Evolutionary conservation across 1,140 invertebrate species (phyloP), one percentile per base, ranked within the genome.

Genomic region (Drosophila yakuba): DNA sequence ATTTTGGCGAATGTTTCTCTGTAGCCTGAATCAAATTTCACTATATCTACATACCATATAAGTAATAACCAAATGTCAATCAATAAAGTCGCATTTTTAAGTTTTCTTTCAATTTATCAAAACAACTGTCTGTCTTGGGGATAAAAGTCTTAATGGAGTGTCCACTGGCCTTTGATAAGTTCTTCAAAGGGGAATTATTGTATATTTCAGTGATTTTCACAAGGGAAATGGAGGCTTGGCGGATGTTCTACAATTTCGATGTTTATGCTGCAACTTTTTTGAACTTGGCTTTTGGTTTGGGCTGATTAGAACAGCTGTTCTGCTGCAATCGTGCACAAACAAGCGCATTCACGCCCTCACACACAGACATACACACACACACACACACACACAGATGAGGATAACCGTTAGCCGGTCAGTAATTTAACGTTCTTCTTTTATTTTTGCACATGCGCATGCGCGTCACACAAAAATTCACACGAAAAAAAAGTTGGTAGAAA

Each of bases 271-370:
- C 71, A 80, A 57, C 45, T 63, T 56, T 57, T 59, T 39, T 75
- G 50, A 69, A 61, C 57, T 62, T 76, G 73, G 43, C 50, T 52
- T 57, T 57, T 45, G 44, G 28, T 51, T 59, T 35, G 25, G 51
- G 51, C 51, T 14, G 63, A 47, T 41, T 44, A 32, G 68, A 81
- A 77, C 78, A 81, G 78, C 78, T 80, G 78, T 80, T 80, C 35
- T 56, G 54, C 20, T 75, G 74, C 39, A 58, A 28, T 39, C 35
- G 36, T 23, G 36, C 28, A 59, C 61, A 63, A 48, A 56, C 44
- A 56, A 6, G 50, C 55, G 45, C n/a, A 58, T 4, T 20, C n/a
- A 10, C 6, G 41, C 43, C 38, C 32, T 39, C 25, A 39, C 25
- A 57, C 60, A 62, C 61, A 59, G 25, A 58, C 6, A 50, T 54